Conservation (phyloP, 1,140 invertebrate species). For the Phocides pigmalion region DNA sequence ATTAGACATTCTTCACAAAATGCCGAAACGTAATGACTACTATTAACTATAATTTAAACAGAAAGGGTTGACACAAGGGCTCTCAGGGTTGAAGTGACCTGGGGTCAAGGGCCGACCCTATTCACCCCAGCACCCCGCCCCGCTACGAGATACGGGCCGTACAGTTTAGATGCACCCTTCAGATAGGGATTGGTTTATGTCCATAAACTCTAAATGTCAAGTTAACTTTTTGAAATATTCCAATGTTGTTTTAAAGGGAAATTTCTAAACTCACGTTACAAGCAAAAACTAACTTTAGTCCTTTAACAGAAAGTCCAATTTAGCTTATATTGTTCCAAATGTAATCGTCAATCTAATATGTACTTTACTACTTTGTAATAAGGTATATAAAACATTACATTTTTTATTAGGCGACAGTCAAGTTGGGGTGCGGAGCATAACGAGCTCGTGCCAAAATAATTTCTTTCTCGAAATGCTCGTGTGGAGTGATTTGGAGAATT, state of each 20-base stretch:
- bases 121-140: too few species aligned
- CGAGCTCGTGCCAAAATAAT: constrained; percentile 44
- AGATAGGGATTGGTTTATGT: constrained; percentile 23
- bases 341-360: constrained; percentile 4
- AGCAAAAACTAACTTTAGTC: not conserved
- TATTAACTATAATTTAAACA: too few species aligned
- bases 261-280: not conserved
- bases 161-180: constrained; percentile 16
- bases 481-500: constrained; percentile 30
- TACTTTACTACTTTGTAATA: constrained; percentile 4
- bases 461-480: constrained; percentile 32
- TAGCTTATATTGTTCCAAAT: not conserved
- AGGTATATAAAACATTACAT: not conserved
- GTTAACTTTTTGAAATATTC: constrained; percentile 22
- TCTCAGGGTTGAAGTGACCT: constrained; percentile 7
- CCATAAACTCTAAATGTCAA: constrained; percentile 34
- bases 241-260: constrained; percentile 26
- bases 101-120: constrained; percentile 15
- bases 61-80: not conserved
- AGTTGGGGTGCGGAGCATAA: constrained; percentile 33
- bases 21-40: too few species aligned
- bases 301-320: not conserved
- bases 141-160: constrained; percentile 2
- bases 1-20: too few species aligned
- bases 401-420: not conserved